These are phyloP conservation scores for Bovichtus diacanthus DNA, from an alignment of 2,797 vertebrate species.

Conservation along the genomic window DNA sequence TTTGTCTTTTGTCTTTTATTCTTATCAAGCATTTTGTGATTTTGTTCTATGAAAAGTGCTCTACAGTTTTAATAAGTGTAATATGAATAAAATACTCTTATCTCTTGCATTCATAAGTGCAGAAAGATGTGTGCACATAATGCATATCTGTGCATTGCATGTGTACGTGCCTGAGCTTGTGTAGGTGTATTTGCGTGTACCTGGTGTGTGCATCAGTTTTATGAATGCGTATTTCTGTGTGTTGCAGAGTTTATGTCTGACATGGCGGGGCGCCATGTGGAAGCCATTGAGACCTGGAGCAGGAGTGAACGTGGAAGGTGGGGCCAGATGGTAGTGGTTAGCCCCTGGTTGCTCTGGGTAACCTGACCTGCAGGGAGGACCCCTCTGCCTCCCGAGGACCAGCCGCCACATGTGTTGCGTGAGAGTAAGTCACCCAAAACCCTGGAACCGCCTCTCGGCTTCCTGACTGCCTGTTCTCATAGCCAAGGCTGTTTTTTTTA, in stretches of 20 bases:
- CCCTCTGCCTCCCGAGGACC: slow-evolving; percentile 74
- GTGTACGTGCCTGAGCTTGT: not conserved
- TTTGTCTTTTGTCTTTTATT: not conserved
- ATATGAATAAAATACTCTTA: not conserved
- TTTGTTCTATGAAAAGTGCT: no score
- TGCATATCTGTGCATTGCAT: not conserved
- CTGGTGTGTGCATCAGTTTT: slow-evolving; percentile 24
- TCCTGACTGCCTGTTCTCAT: slow-evolving; percentile 71
- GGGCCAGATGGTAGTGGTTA: slow-evolving; percentile 84
- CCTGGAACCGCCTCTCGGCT: slow-evolving; percentile 71
- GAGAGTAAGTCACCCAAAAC: slow-evolving; percentile 79
- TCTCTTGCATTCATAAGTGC: not conserved
- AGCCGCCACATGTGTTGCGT: slow-evolving; percentile 80
- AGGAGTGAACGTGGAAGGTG: slow-evolving; percentile 70
- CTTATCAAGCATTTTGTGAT: no score
- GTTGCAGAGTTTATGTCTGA: slow-evolving; percentile 67
- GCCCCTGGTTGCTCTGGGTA: slow-evolving; percentile 78
- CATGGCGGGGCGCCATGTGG: slow-evolving; percentile 78
- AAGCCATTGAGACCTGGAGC: slow-evolving; percentile 78
- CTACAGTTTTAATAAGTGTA: not conserved
- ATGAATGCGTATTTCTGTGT: slow-evolving; percentile 32
- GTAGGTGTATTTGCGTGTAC: not conserved
- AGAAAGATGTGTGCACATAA: not conserved
- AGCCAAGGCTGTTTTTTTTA: slow-evolving; percentile 62
- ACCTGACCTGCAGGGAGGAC: slow-evolving; percentile 79